Percentiles rank a stretch among this genome's conserved stretches.
Conservation (phyloP, 2,113 vertebrate species). For the Microcebus griseorufus region DNA sequence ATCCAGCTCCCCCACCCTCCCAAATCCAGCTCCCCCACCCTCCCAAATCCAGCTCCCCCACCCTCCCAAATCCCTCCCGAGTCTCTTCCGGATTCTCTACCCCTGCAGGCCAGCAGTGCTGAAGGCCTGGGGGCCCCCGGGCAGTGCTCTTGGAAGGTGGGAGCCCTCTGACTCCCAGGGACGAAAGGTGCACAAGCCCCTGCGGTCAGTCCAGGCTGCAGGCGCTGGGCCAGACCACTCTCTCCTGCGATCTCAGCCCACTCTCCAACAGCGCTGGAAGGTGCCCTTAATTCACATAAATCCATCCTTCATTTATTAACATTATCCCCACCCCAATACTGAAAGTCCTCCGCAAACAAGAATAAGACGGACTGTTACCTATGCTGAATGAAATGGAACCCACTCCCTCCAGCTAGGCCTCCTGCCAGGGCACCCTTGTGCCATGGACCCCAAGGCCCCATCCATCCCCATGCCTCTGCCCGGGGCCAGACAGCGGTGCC, state of each 20-base stretch:
- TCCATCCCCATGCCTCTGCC: neutral
- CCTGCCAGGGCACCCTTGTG: neutral
- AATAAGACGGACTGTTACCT: neutral
- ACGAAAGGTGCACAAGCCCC: rapidly evolving
- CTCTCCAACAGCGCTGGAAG: neutral
- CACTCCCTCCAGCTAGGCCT: neutral
- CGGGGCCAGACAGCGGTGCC: rapidly evolving
- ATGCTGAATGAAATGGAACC: neutral
- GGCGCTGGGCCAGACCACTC: neutral
- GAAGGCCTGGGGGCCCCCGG: neutral
- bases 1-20: too few species aligned
- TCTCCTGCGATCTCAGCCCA: rapidly evolving
- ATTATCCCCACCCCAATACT: rapidly evolving
- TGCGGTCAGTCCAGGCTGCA: neutral
- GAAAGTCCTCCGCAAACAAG: neutral
- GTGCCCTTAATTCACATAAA: rapidly evolving
- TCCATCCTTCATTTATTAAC: neutral
- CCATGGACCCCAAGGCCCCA: neutral
- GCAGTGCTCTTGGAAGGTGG: rapidly evolving
- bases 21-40: too few species aligned
- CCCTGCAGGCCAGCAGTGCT: too few species aligned
- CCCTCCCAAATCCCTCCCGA: too few species aligned
- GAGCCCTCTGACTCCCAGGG: rapidly evolving
- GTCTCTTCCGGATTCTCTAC: neutral
- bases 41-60: too few species aligned